Conservation (phyloP, 2,797 vertebrate genomes). For the Pangasius macronema region DNA sequence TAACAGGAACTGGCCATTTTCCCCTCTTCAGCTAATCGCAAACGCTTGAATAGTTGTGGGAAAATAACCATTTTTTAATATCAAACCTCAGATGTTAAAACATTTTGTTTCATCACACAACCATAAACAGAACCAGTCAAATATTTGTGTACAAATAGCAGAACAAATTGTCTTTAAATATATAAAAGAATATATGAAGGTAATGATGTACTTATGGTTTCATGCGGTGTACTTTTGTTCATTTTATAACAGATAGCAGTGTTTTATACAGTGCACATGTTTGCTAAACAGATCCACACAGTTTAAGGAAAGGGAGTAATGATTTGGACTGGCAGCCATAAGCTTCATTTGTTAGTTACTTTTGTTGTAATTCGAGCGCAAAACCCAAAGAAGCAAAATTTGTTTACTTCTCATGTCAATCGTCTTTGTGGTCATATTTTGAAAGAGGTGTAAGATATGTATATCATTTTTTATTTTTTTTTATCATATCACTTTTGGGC, state of each 20-base stretch:
- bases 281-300: neutral
- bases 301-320: neutral
- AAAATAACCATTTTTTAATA: neutral
- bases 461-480: neutral
- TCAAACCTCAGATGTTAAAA: neutral
- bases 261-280: neutral
- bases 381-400: too few relatives aligned
- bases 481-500: neutral
- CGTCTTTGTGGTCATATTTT: neutral
- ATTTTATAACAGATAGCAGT: neutral
- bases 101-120: neutral
- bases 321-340: too few relatives aligned
- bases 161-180: neutral
- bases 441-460: neutral
- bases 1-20: neutral
- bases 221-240: neutral
- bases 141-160: neutral
- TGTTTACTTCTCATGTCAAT: neutral
- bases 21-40: neutral
- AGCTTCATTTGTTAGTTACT: neutral
- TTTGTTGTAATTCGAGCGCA: neutral
- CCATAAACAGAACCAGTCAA: neutral
- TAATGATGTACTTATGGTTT: neutral
- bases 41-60: neutral
- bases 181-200: neutral